Conservation (phyloP, 2,888 invertebrate genomes). For the Argyra leucocephala region DNA sequence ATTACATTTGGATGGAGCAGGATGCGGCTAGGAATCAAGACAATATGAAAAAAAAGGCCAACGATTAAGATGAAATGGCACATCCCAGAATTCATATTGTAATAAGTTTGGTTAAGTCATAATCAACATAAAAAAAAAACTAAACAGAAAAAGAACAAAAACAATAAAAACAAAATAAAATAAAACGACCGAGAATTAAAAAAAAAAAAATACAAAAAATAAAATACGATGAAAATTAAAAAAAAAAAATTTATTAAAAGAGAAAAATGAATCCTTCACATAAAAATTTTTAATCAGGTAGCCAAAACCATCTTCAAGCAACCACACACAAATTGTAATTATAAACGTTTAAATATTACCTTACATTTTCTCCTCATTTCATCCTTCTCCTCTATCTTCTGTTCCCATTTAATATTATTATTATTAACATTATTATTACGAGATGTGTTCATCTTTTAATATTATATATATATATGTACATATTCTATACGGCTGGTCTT, state of each 20-base stretch:
- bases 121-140: not conserved
- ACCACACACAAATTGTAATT: not conserved
- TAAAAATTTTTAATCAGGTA: not conserved
- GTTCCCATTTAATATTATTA: too few species aligned
- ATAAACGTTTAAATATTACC: not conserved
- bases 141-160: not conserved
- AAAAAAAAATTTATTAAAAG: not conserved
- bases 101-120: constrained; percentile 2
- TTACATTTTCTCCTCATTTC: not conserved
- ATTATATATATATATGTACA: not conserved
- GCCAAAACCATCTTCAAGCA: not conserved
- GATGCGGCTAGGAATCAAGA: not conserved
- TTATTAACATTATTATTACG: too few species aligned
- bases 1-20: not conserved
- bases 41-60: not conserved
- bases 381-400: too few species aligned
- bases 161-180: not conserved
- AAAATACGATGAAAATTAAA: not conserved
- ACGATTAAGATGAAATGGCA: not conserved
- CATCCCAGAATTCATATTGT: not conserved
- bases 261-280: not conserved
- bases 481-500: not conserved
- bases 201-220: not conserved
- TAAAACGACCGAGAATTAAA: not conserved
- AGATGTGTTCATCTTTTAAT: not conserved